Evolutionary conservation across 2,888 invertebrate genomes (phyloP).

Genomic region (Apoda limacodes): DNA sequence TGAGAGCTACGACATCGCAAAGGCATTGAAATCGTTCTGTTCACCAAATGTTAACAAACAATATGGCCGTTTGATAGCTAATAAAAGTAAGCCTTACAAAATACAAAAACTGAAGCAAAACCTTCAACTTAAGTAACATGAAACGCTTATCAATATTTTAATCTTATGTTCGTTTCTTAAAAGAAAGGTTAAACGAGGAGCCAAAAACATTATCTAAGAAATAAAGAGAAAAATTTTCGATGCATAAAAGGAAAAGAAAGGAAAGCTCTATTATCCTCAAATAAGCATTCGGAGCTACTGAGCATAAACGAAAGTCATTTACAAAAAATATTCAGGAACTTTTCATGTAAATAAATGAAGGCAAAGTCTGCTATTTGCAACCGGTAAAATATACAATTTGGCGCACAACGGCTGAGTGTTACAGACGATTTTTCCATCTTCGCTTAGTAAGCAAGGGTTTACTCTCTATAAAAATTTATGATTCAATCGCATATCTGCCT

Average conservation of each 20-base stretch:
- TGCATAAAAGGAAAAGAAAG: not conserved
- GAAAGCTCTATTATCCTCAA: not conserved
- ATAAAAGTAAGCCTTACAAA: no score
- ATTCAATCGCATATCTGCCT: constrained; percentile 60
- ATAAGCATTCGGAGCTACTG: no score
- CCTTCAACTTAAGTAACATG: no score
- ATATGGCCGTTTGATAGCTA: no score
- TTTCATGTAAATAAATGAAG: constrained; percentile 61
- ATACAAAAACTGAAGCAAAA: no score
- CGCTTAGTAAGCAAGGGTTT: constrained; percentile 56
- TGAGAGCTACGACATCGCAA: no score
- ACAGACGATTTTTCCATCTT: constrained; percentile 63
- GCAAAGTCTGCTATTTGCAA: constrained; percentile 29
- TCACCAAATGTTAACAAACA: no score
- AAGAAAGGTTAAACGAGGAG: no score
- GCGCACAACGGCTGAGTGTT: constrained; percentile 62
- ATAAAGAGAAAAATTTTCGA: constrained; percentile 1
- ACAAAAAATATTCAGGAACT: constrained; percentile 48
- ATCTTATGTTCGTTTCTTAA: no score
- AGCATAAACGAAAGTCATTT: constrained; percentile 57
- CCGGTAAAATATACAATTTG: constrained; percentile 47
- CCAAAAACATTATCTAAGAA: no score
- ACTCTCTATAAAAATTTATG: constrained; percentile 60
- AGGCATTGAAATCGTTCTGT: no score
- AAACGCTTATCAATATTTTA: no score